Base-by-base conservation (phyloP, 2,797 vertebrate species). In the Hoplostethus mediterraneus region DNA sequence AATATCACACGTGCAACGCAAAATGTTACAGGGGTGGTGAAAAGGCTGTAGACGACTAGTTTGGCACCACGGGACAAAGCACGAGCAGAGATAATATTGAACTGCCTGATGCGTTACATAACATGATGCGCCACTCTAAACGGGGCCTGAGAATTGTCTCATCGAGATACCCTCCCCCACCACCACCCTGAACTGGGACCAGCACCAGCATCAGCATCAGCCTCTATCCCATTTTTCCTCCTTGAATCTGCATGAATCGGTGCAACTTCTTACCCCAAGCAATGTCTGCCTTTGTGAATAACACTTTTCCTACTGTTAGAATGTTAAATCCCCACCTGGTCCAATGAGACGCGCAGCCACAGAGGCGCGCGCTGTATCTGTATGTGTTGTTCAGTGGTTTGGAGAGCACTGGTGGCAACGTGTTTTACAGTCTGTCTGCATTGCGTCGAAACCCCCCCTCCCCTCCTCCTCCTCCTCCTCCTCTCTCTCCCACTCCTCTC, bases 361-460 rank as follows among this genome's bases (percentile, higher is more conserved):
- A 62, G 60, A 44, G 44, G 28, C 71, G 57, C 44, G 49, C 67
- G 67, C 66, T 54, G 72, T 64, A 71, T 45, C 68, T 30, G 21
- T 21, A 49, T 63, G 45, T 70, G 73, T 67, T 81, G 75, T 79
- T 73, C 72, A 65, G 58, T 70, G 73, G 63, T 48, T 57, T 70
- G 67, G 67, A 79, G 85, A 49, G 80, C 75, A 83, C 80, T 83
- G 86, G 90, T 67, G 73, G 84, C 66, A 80, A 78, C 82, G 86
- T 87, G 80, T 89, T 87, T 85, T 90, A 90, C 92, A 91, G 90
- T 89, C 87, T 92, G 93, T 93, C 94, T 95, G 94, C 94, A 94
- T 94, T 95, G 94, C 93, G 93, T 94, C 92, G 89, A 90, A 91
- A 47, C 80, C 83, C 89, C 85, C 77, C 21, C 21, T 21, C 21